These are phyloP conservation scores for Solenodon paradoxus DNA, from an alignment of 2,113 vertebrate genomes.

Conservation along the genomic window DNA sequence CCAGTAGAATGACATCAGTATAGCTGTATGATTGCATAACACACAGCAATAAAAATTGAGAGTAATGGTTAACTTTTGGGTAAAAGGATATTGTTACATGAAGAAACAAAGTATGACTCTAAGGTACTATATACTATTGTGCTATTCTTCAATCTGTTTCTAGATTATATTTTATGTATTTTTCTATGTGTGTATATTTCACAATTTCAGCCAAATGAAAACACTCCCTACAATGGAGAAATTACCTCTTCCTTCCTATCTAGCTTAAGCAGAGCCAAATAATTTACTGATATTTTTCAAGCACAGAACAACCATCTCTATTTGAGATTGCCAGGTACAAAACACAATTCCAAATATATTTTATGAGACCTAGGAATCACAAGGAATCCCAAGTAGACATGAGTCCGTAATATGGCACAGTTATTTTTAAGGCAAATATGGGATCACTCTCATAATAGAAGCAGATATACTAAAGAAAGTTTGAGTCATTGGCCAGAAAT, in stretches of 20 bases:
- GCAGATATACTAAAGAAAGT: background rate
- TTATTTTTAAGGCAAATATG: background rate
- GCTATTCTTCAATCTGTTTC: background rate
- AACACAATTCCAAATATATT: background rate
- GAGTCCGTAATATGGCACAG: background rate
- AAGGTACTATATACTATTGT: background rate
- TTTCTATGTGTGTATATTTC: background rate
- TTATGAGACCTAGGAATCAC: background rate
- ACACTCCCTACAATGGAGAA: background rate
- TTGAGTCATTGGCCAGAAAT: background rate
- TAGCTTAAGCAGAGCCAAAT: background rate
- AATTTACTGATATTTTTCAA: background rate
- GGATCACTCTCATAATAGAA: rapidly evolving
- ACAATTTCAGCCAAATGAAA: background rate
- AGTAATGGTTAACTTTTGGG: background rate
- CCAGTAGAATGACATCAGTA: background rate
- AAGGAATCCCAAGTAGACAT: background rate
- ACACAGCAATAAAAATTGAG: background rate
- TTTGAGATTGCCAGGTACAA: background rate
- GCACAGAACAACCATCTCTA: background rate
- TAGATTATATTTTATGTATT: background rate
- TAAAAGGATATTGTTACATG: background rate
- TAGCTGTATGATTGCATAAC: background rate
- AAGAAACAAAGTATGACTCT: background rate
- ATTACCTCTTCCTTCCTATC: background rate